Evolutionary conservation across 2,797 vertebrate genomes (phyloP).

Genomic region (Channa striata): DNA sequence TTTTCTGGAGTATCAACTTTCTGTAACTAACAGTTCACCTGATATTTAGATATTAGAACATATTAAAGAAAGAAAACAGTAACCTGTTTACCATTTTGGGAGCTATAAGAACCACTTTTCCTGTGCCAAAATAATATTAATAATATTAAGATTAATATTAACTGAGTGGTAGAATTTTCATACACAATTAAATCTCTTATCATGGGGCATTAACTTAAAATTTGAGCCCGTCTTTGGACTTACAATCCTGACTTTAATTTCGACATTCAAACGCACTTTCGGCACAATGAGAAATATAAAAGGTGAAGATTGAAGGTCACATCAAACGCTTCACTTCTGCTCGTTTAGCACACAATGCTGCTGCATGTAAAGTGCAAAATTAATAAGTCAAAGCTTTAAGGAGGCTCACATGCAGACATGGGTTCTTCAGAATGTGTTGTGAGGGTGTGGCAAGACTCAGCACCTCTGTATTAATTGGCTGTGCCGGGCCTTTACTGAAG

Average conservation of each 20-base stretch:
- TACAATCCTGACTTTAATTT: neutral
- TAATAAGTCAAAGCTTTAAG: neutral
- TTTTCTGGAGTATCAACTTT: too few relatives aligned
- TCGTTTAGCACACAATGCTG: neutral
- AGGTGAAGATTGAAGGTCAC: too few relatives aligned
- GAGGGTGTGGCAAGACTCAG: conserved; percentile 64
- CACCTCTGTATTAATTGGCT: conserved; percentile 80
- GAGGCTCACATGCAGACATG: conserved; percentile 49
- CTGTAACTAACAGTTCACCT: neutral
- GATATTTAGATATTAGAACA: neutral
- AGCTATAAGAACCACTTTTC: too few relatives aligned
- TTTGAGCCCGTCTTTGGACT: neutral
- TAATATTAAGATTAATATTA: too few relatives aligned
- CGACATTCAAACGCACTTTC: too few relatives aligned
- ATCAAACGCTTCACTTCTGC: too few relatives aligned
- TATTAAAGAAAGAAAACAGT: neutral
- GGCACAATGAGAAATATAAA: too few relatives aligned
- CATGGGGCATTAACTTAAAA: neutral
- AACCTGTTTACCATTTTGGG: too few relatives aligned
- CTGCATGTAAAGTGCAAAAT: neutral
- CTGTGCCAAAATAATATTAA: neutral
- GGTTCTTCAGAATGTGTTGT: conserved; percentile 79
- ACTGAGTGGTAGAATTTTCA: too few relatives aligned
- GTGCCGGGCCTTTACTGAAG: conserved; percentile 55
- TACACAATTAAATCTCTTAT: too few relatives aligned